Conservation (phyloP, 1,140 invertebrate genomes). For the Anastrepha ludens region DNA sequence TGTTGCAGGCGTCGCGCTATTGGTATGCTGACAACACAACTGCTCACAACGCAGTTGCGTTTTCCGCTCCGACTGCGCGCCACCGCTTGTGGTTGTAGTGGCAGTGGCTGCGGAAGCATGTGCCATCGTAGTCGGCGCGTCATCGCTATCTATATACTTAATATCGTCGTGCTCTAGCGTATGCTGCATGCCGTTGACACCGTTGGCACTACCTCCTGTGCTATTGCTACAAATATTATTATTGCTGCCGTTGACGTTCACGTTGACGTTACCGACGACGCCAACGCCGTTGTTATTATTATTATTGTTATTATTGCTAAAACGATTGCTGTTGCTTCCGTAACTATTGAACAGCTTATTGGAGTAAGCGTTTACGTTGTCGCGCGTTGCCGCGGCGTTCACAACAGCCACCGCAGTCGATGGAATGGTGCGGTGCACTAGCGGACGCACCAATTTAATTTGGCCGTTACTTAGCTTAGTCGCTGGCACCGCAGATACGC, state of each 20-base stretch:
- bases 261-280: constrained; percentile 39
- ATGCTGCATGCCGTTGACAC: constrained; percentile 57
- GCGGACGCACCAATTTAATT: constrained; percentile 32
- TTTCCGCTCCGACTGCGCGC: constrained; percentile 24
- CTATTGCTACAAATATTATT: constrained; percentile 56
- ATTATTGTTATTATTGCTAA: constrained; percentile 53
- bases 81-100: not conserved
- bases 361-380: constrained; percentile 35
- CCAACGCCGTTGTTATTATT: constrained; percentile 57
- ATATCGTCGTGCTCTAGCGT: constrained; percentile 66
- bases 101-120: not conserved
- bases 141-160: constrained; percentile 72
- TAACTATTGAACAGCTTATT: constrained; percentile 25
- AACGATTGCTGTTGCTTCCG: constrained; percentile 34
- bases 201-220: not conserved
- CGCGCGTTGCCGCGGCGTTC: not conserved
- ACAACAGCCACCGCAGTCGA: not conserved
- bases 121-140: constrained; percentile 58
- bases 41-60: constrained; percentile 47
- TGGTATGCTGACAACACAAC: constrained; percentile 51
- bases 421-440: constrained; percentile 31
- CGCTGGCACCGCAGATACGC: constrained; percentile 44
- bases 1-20: constrained; percentile 3
- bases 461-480: constrained; percentile 28
- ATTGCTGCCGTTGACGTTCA: constrained; percentile 13